Evolutionary conservation across 1,140 invertebrate species (phyloP), one percentile per base, ranked within the genome.

Genomic region (Dysdera silvatica): DNA sequence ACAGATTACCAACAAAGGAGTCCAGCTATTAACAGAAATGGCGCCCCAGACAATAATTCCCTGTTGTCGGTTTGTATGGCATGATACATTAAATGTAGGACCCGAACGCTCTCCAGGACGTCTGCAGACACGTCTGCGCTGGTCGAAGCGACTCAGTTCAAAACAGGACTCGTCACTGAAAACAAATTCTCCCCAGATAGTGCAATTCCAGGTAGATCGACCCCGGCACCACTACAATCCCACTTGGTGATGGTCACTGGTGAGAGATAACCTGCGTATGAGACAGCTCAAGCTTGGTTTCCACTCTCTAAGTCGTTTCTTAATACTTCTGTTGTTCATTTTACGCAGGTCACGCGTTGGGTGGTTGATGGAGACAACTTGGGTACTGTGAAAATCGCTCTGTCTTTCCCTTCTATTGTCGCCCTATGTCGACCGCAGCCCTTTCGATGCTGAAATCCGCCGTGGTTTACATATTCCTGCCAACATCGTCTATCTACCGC

Each of bases 21-120:
- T 31, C 3, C 4, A 10, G 18, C 23, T 49, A 55, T 55, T 7
- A 55, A 55, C 31, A n/a, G 53, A 55, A 55, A 55, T 55, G 53
- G 6, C 23, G 35, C 28, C 29, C 40, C 4, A 55, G 53, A 40
- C 53, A 12, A 49, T 49, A 1, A 49, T 1, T 37, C 53, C 53
- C 29, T 0, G 53, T 52, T 52, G 49, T 32, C 33, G 49, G 10
- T 6, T 1, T 18, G 29, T 55, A 28, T 55, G 47, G 24, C 43
- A 23, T 1, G 43, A 1, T 12, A 49, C 2, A 49, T 12, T 24
- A 8, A 49, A 18, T 12, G 8, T 28, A 20, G 53, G 31, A 55
- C 35, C 40, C 53, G 10, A 37, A 28, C 53, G n/a, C 53, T 55
- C 28, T 35, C 52, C 28, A 12, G 28, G 2, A 2, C 1, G 7